Base-by-base conservation (phyloP, 2,888 invertebrate species). In the Schizotus pectinicornis region DNA sequence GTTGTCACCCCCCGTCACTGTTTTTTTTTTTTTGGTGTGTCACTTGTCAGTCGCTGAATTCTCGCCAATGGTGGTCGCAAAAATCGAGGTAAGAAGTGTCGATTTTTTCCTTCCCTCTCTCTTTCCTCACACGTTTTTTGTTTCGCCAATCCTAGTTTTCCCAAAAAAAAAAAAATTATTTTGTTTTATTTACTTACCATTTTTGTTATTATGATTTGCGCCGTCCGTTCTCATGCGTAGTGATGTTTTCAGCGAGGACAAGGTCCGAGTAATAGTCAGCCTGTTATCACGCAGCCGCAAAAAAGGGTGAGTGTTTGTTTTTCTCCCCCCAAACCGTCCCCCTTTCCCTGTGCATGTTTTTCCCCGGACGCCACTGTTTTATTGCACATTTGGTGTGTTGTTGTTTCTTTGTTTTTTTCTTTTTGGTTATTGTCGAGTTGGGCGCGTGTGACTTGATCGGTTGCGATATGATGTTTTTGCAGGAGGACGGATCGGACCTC, bases 401-500 rank as follows among this genome's bases (percentile, higher is more conserved):
- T 12, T 8, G 30, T 34, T 43, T 58, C 31, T 36, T 36, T 35
- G 47, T 54, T 48, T 50, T 51, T 35, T 12, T 38, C 34, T 7
- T 30, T 9, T 50, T 14, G 22, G 7, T n/a, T 13, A 14, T 32
- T 52, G 9, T 47, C 22, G 14, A 49, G 7, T n/a, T n/a, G 7
- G 6, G n/a, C n/a, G n/a, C n/a, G n/a, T n/a, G n/a, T n/a, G n/a
- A n/a, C 39, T 48, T 48, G n/a, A 12, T 3, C 11, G 39, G 7
- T 39, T 8, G 36, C 35, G 36, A 39, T 22, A 22, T 13, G 11
- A 31, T 56, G 14, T 61, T 59, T 56, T 71, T 74, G 32, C 66
- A 81, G 80, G 81, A 81, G 56, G 80, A 80, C 53, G 65, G 72
- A 8, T 75, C 75, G 9, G 79, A 78, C 37, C 75, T 75, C 6